phyloP scores from a whole-genome alignment of 2,888 invertebrate genomes.

The Mantis religiosa region DNA sequence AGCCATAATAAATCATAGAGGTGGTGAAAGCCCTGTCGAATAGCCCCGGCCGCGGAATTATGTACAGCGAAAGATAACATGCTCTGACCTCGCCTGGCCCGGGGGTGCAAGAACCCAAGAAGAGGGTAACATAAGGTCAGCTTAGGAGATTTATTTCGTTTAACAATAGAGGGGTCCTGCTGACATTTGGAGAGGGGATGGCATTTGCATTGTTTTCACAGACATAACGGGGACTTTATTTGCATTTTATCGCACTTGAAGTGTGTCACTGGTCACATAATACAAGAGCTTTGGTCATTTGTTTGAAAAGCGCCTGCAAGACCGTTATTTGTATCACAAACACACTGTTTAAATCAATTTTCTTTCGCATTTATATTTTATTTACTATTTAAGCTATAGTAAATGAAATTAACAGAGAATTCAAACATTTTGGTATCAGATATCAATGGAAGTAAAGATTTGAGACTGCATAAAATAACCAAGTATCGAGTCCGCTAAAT shows the following conservation, averaged over 20 bases:
- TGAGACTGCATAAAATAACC: too few species aligned
- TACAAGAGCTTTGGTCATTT: too few species aligned
- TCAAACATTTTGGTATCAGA: too few species aligned
- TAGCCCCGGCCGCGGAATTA: neutral
- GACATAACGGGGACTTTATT: neutral
- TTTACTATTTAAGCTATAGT: too few species aligned
- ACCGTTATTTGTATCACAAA: too few species aligned
- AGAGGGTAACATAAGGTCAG: neutral
- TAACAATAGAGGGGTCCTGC: neutral
- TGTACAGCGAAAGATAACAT: neutral
- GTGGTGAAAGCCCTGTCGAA: neutral
- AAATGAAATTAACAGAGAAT: too few species aligned
- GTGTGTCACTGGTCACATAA: neutral
- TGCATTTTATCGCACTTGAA: neutral
- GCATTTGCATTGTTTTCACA: neutral
- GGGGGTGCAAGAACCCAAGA: neutral
- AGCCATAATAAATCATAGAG: neutral
- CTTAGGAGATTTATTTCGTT: neutral
- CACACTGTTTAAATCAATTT: too few species aligned
- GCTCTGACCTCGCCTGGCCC: neutral
- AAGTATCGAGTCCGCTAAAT: too few species aligned
- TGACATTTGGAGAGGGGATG: neutral
- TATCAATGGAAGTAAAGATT: too few species aligned
- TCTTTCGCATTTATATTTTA: too few species aligned
- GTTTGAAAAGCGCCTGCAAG: too few species aligned